Percentiles rank a stretch among this genome's conserved stretches.
Evolutionary conservation across 2,113 vertebrate genomes (phyloP).

Genomic region (Haliaeetus leucogaster): DNA sequence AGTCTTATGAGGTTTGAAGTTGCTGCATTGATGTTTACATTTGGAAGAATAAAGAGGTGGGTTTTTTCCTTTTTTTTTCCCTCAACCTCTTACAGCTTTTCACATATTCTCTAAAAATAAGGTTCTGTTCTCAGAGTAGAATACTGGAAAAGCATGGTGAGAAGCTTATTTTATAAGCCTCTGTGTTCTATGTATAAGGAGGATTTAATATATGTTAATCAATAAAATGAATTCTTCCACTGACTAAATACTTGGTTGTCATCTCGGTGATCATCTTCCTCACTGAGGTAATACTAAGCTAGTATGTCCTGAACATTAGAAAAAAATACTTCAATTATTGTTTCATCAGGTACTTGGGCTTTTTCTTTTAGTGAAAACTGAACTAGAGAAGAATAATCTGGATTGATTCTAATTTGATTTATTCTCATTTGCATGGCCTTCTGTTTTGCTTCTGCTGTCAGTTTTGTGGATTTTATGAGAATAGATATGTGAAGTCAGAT

Average conservation of each 20-base stretch:
- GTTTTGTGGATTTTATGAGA: conserved; percentile 28
- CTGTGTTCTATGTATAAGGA: neutral
- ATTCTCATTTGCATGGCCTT: neutral
- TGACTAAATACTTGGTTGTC: neutral
- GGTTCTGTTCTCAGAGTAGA: neutral
- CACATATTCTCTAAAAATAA: neutral
- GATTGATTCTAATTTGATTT: conserved; percentile 22
- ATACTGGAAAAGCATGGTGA: neutral
- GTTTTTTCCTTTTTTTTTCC: neutral
- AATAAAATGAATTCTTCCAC: neutral
- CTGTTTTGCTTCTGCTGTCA: conserved; percentile 35
- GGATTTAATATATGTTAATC: neutral
- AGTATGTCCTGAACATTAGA: neutral
- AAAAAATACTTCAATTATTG: neutral
- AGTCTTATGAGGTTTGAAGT: neutral
- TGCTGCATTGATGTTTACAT: neutral
- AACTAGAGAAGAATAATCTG: conserved; percentile 1
- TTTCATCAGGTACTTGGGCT: neutral
- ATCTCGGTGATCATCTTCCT: neutral
- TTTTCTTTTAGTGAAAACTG: conserved; percentile 1
- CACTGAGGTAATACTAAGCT: neutral
- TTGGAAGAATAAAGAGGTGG: neutral
- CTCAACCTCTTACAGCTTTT: neutral
- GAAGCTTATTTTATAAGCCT: neutral
- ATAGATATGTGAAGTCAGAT: neutral